Base-by-base conservation (phyloP, 2,888 invertebrate genomes). In the Eupithecia centaureata region DNA sequence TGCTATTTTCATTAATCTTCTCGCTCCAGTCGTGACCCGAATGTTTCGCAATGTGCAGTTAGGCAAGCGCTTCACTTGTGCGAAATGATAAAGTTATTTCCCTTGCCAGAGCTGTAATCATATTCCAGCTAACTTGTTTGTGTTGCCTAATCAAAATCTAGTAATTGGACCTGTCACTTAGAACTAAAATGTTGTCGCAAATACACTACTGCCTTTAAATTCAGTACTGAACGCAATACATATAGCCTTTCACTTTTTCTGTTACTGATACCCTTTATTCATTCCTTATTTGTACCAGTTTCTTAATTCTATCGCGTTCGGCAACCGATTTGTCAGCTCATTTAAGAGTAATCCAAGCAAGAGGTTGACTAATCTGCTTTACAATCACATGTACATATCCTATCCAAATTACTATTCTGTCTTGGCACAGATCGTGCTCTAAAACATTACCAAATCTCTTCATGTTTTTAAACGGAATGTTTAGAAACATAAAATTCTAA, bases 81-180 rank as follows among this genome's bases (percentile, higher is more conserved):
- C 62, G 68, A 77, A 81, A 78, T 76, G 67, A 76, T 78, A 78
- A 76, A 79, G 77, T 79, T 79, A 77, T 80, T 79, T 82, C 72
- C 68, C 62, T 57, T 57, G 32, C 57, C 32, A 57, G 33, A 47
- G 63, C 61, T 71, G 68, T 70, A 68, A 70, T 70, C 67, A 51
- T 61, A 73, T 76, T 67, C 67, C 70, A 68, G 68, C 68, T 63
- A 78, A 76, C 64, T 71, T 59, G 72, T 72, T 71, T 52, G 68
- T 63, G 68, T 75, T 74, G 71, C 68, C 63, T 66, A 69, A 67
- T 63, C 60, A 69, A 65, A 65, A 56, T 65, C 51, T 59, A 61
- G 28, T 47, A 67, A 66, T 77, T 78, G 73, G 76, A 78, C 64
- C 63, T 62, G 60, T 22, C 63, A 18, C 70, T 70, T 65, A 65